These are phyloP conservation scores for Zelleria hepariella DNA, from an alignment of 2,888 invertebrate species.

Conservation along the genomic window DNA sequence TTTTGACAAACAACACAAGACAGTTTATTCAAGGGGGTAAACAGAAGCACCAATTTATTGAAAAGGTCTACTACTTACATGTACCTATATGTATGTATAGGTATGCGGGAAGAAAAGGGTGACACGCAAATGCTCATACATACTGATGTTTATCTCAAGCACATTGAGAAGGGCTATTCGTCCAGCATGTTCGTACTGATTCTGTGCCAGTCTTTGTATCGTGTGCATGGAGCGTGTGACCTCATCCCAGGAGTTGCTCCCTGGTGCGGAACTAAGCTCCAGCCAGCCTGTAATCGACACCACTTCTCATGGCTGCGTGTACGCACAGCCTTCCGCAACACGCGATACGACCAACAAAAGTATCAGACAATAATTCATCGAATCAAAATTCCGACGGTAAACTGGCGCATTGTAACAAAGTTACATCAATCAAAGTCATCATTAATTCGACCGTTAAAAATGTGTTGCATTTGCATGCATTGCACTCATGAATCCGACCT, in stretches of 20 bases:
- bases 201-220: constrained; percentile 33
- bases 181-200: neutral
- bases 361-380: neutral
- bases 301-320: constrained; percentile 20
- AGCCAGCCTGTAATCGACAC: constrained; percentile 54
- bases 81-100: too few species aligned
- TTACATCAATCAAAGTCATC: constrained; percentile 15
- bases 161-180: neutral
- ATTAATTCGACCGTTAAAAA: constrained; percentile 18
- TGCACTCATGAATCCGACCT: constrained; percentile 25
- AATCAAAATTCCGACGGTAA: neutral
- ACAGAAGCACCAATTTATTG: too few species aligned
- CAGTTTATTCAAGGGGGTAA: too few species aligned
- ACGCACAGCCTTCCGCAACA: neutral
- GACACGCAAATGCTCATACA: too few species aligned
- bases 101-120: too few species aligned
- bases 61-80: too few species aligned
- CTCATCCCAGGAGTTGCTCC: constrained; percentile 43
- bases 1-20: too few species aligned
- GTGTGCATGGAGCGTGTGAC: constrained; percentile 55
- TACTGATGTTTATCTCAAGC: neutral
- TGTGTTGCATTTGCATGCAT: constrained; percentile 12
- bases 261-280: constrained; percentile 53
- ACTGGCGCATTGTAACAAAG: neutral
- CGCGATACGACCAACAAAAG: neutral